Base-by-base conservation (phyloP, 2,888 invertebrate species). In the Hydrotaea cyrtoneurina region DNA sequence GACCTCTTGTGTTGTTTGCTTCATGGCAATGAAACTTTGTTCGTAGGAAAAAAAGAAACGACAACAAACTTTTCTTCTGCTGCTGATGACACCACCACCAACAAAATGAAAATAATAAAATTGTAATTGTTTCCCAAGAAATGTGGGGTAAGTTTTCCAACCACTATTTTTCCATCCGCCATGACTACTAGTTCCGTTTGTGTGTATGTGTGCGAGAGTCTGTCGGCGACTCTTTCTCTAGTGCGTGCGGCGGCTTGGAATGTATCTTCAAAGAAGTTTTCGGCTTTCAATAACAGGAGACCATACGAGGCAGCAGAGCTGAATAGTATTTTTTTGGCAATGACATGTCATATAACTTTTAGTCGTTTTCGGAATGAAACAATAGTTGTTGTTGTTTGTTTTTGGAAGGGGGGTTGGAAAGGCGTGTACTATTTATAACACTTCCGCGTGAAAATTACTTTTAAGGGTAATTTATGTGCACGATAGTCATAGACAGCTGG, bases 261-360 rank as follows among this genome's bases (percentile, higher is more conserved):
- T 69, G 69, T 19, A 19, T 39, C 69, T 73, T 77, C 73, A 83
- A 83, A 83, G 74, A 80, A 83, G 17, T 71, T 15, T 23, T 15
- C 80, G 77, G 80, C 80, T 77, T 71, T 46, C 3, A 59, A 36
- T 71, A 78, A 15, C 55, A 80, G 80, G 39, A 5, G 50, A n/a
- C n/a, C 50, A 50, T 50, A n/a, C 50, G 8, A 1, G 50, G 15
- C 50, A n/a, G n/a, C 50, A 50, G 1, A n/a, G 50, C n/a, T 50
- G 8, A 3, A 3, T n/a, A 15, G 13, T 3, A 15, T n/a, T n/a
- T 50, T 50, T 50, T 59, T 59, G 59, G 59, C 59, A 26, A 10
- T 59, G 23, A 26, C 59, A 59, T 59, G 39, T 8, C 66, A 46
- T 23, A 31, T 69, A 66, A 66, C 17, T 17, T 66, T 64, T n/a